phyloP scores from a whole-genome alignment of 2,113 vertebrate species.

The Barbus barbus region DNA sequence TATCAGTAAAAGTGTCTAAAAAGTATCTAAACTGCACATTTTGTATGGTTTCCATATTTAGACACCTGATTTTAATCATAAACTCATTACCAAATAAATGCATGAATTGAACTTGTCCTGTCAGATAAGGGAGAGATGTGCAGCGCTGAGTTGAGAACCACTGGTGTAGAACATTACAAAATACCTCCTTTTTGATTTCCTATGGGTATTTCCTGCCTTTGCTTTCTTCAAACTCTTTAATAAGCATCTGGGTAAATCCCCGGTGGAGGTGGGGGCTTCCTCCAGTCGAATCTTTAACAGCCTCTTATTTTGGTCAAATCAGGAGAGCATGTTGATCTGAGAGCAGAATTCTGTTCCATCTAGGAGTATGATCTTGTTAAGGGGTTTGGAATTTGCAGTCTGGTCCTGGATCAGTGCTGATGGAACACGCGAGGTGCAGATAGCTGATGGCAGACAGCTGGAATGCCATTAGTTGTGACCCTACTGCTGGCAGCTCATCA shows the following conservation, averaged over 20 bases:
- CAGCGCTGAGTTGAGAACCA: neutral
- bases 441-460: conserved; percentile 43
- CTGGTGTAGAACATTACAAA: conserved; percentile 12
- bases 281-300: neutral
- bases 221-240: neutral
- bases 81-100: neutral
- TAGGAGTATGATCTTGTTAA: conserved; percentile 35
- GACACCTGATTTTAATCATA: neutral
- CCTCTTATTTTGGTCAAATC: neutral
- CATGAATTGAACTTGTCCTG: neutral
- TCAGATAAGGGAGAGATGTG: neutral
- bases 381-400: conserved; percentile 9
- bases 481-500: conserved; percentile 47
- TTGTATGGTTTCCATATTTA: neutral
- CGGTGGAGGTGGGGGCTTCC: neutral
- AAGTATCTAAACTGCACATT: neutral
- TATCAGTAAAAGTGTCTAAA: too few relatives aligned
- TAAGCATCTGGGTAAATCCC: neutral
- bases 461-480: conserved; percentile 51
- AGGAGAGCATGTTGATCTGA: conserved; percentile 25
- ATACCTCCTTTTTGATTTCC: conserved; percentile 3
- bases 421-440: neutral
- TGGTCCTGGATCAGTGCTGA: conserved; percentile 9
- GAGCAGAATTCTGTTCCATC: conserved; percentile 15
- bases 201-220: neutral